Evolutionary conservation across 2,797 vertebrate genomes (phyloP).

Genomic region (Rhincodon typus): DNA sequence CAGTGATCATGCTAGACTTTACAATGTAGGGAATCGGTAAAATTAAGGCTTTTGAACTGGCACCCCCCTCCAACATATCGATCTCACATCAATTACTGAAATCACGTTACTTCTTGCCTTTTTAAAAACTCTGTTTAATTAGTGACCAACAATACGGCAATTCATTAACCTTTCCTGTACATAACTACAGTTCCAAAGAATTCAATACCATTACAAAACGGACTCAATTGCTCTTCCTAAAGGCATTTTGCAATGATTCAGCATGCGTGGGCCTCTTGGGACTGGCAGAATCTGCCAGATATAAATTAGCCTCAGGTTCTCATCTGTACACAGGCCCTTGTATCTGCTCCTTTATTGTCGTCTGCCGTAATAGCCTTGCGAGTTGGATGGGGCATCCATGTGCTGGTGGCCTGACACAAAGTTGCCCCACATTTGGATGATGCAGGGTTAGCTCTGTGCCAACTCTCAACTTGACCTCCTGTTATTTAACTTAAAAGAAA

Average conservation of each 20-base stretch:
- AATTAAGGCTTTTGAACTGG: constrained; percentile 8
- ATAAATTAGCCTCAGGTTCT: not conserved
- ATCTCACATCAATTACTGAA: constrained; percentile 28
- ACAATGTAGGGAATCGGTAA: not conserved
- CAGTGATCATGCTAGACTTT: not conserved
- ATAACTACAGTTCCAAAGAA: not conserved
- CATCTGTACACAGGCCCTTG: not conserved
- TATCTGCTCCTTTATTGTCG: not conserved
- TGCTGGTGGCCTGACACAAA: not conserved
- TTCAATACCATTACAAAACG: not conserved
- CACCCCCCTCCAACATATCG: not conserved
- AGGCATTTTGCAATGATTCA: not conserved
- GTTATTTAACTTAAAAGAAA: not conserved
- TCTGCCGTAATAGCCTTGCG: not conserved
- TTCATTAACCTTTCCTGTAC: not conserved
- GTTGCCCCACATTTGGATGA: not conserved
- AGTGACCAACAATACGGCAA: not conserved
- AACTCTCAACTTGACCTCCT: not conserved
- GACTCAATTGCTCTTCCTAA: not conserved
- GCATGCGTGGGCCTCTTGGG: not conserved
- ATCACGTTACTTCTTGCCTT: constrained; percentile 11
- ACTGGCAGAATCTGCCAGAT: not conserved
- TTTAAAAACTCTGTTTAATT: not conserved
- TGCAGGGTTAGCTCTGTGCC: not conserved
- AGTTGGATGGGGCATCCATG: not conserved